Base-by-base conservation (phyloP, 1,140 invertebrate species). In the Aphaenogaster rudis region DNA sequence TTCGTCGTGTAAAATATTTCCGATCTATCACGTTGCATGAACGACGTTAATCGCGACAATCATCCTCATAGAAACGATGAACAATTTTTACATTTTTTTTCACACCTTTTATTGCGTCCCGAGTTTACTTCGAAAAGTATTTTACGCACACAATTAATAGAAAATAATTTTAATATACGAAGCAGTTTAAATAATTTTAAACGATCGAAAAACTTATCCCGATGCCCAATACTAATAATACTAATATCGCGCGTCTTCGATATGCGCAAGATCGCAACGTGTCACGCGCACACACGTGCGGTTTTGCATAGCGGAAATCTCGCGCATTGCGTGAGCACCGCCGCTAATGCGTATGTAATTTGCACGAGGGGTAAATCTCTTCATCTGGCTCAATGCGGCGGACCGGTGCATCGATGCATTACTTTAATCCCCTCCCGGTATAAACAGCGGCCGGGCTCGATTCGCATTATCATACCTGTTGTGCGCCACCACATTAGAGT, bases 381-480 rank as follows among this genome's bases (percentile, higher is more conserved):
- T 91, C 88, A 85, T 90, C 72, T 86, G 84, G 86, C 80, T 86
- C 86, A 74, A 84, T 89, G 86, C 88, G 86, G 82, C 86, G 82
- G 69, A 77, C 78, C 67, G 66, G 72, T 78, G 88, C 82, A 86
- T 89, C 81, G 85, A 89, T 90, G 89, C 91, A 89, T 92, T 90
- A 91, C 91, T 92, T 92, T 92, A 92, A 92, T 92, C 91, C 89
- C 82, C 33, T 54, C 17, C 45, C 50, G 57, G 86, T 86, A 86
- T 88, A 87, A 90, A 90, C 89, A 63, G 63, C 63, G 50, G 85
- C 71, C 42, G 67, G 15, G 80, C 52, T 54, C 71, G 71, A 76
- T 48, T 80, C 52, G 89, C 84, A 91, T 91, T 91, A 88, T 88
- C 89, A 80, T 91, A 90, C 87, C 89, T 90, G 89, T 91, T 91